Conservation (phyloP, 2,888 invertebrate species). For the Aspidiotus rigidus region DNA sequence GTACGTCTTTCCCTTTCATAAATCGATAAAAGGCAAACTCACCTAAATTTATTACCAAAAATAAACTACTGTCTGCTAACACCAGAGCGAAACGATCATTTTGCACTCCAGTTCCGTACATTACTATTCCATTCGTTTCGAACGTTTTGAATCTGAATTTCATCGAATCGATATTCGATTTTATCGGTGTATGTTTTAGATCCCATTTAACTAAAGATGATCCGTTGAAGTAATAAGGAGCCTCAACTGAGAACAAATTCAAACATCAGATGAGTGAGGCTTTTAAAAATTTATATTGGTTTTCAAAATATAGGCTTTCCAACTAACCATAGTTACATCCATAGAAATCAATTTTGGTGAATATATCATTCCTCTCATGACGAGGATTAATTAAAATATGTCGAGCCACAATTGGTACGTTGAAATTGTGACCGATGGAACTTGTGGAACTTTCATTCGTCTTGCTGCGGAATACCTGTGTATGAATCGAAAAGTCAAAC, state of each 20-base stretch:
- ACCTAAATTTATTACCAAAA: constrained; percentile 84
- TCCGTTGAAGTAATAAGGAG: constrained; percentile 78
- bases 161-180: constrained; percentile 73
- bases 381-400: constrained; percentile 91
- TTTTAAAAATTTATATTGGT: no score
- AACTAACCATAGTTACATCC: constrained; percentile 85
- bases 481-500: no score
- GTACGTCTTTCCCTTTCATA: no score
- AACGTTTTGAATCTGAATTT: constrained; percentile 88
- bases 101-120: constrained; percentile 81
- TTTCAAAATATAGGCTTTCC: neutral
- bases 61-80: constrained; percentile 75
- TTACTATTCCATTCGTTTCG: constrained; percentile 74
- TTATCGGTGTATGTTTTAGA: constrained; percentile 68
- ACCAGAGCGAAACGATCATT: constrained; percentile 88
- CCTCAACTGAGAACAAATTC: constrained; percentile 55
- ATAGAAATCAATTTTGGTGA: constrained; percentile 86
- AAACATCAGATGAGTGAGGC: neutral
- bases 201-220: constrained; percentile 68
- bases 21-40: constrained; percentile 37
- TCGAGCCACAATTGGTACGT: constrained; percentile 93
- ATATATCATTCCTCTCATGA: constrained; percentile 90
- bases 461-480: constrained; percentile 90
- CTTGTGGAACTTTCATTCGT: constrained; percentile 72
- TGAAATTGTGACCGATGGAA: constrained; percentile 71